Evolutionary conservation across 2,888 invertebrate species (phyloP), one percentile per base, ranked within the genome.

Genomic region (Mimas tiliae): DNA sequence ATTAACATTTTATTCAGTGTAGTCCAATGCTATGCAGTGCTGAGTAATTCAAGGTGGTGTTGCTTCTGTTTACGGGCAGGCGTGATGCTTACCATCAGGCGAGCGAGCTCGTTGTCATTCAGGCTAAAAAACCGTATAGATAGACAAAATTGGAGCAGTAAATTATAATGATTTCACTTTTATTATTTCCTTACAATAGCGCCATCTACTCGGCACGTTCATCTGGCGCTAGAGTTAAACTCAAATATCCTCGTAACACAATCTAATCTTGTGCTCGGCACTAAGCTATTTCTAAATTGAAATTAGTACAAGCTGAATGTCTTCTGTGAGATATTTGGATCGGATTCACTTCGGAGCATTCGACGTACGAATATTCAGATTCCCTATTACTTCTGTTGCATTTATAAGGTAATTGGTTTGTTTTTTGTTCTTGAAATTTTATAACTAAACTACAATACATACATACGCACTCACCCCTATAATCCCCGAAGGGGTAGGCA

Each of bases 281-380:
- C 58, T 58, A 58, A 58, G 58, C 58, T 58, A 58, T 58, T 58
- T 42, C 58, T 58, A 58, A 58, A 42, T 42, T 58, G 58, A 58
- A 58, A 58, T 58, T 58, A 58, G 58, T 58, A 58, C 58, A 19
- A 42, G 38, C 58, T 38, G 58, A 58, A 42, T 42, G 58, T 58
- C 58, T 58, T 42, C 53, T n/a, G 53, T 53, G n/a, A 33, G 53
- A 53, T 53, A 16, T 53, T 53, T 33, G n/a, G 53, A 53, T 53
- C 34, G n/a, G 14, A 27, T 53, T 53, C 58, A 11, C 58, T 11
- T 58, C 16, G 19, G 19, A 8, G 9, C 19, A 50, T 8, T 14
- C 7, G 48, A 1, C 19, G 58, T 21, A 58, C 42, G 42, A 19
- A n/a, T 34, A 8, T 58, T 19, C 38, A 42, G 42, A 42, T 19